A percentile compares a stretch with the other conserved stretches of the same genome.
phyloP scores from a whole-genome alignment of 2,888 invertebrate species.

The Pammene aurita region DNA sequence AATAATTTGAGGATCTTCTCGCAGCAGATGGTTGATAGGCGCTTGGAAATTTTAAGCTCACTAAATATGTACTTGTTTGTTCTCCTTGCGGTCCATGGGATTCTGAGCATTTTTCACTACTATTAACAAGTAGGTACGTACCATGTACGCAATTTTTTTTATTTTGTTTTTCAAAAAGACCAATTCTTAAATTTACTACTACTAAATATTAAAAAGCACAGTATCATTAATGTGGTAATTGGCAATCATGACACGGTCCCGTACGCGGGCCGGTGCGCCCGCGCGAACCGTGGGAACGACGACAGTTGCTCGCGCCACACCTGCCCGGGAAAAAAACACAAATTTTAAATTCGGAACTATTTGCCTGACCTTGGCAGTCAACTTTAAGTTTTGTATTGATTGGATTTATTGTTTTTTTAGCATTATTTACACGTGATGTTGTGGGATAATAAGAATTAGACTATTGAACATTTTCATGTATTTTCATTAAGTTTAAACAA shows the following conservation, averaged over 20 bases:
- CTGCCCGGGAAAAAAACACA: constrained; percentile 72
- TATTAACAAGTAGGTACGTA: neutral
- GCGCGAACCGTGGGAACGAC: constrained; percentile 75
- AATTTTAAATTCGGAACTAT: constrained; percentile 73
- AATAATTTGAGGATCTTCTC: no score
- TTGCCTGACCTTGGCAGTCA: constrained; percentile 70
- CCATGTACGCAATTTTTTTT: neutral
- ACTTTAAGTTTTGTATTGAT: constrained; percentile 38
- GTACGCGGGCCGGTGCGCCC: constrained; percentile 64
- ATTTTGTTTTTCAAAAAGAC: neutral
- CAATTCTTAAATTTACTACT: no score
- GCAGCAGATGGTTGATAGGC: no score
- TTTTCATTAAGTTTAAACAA: neutral
- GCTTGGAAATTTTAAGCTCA: no score
- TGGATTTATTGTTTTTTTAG: constrained; percentile 26
- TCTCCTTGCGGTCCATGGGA: no score
- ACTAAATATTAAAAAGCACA: constrained; percentile 35
- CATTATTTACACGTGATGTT: neutral
- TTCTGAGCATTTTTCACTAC: no score
- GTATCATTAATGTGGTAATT: constrained; percentile 70
- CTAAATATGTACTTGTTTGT: no score
- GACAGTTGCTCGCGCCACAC: constrained; percentile 72
- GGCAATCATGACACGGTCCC: constrained; percentile 75
- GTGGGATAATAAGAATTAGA: neutral
- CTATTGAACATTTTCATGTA: neutral